phyloP scores from a whole-genome alignment of 2,888 invertebrate genomes.

The Deilephila porcellus region DNA sequence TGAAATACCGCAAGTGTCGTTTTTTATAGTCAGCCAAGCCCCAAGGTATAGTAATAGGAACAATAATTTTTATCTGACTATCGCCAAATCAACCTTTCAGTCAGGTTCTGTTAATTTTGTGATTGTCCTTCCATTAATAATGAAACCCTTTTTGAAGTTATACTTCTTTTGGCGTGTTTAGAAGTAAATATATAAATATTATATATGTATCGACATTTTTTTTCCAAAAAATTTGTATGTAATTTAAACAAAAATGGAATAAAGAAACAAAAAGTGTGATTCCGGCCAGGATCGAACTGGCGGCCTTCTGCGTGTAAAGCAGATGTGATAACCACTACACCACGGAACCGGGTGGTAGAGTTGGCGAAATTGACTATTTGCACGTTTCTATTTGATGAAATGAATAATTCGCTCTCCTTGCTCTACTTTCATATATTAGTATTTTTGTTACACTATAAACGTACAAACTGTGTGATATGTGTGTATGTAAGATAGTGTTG shows the following conservation, averaged over 20 bases:
- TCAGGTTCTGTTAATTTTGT: too few species aligned
- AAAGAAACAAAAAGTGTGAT: slow-evolving; percentile 45
- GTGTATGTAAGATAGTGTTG: not conserved
- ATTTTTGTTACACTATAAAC: not conserved
- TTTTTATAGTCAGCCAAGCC: too few species aligned
- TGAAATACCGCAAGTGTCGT: too few species aligned
- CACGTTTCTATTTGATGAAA: not conserved
- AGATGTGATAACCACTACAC: slow-evolving; percentile 93
- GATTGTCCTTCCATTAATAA: too few species aligned
- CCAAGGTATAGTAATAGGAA: too few species aligned
- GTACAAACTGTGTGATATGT: not conserved
- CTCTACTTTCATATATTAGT: slow-evolving; percentile 2
- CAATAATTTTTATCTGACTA: too few species aligned
- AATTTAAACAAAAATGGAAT: slow-evolving; percentile 7
- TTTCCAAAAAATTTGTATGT: not conserved
- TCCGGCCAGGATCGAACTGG: slow-evolving; percentile 61
- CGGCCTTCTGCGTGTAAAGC: slow-evolving; percentile 80
- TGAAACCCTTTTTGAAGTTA: too few species aligned
- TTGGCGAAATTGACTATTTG: not conserved
- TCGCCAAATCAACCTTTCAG: too few species aligned
- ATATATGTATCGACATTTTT: too few species aligned
- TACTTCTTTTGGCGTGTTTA: too few species aligned
- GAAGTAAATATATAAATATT: too few species aligned
- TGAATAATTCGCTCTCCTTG: not conserved
- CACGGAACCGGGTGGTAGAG: slow-evolving; percentile 81